phyloP scores from a whole-genome alignment of 1,140 invertebrate species.

The Metaphire vulgaris region DNA sequence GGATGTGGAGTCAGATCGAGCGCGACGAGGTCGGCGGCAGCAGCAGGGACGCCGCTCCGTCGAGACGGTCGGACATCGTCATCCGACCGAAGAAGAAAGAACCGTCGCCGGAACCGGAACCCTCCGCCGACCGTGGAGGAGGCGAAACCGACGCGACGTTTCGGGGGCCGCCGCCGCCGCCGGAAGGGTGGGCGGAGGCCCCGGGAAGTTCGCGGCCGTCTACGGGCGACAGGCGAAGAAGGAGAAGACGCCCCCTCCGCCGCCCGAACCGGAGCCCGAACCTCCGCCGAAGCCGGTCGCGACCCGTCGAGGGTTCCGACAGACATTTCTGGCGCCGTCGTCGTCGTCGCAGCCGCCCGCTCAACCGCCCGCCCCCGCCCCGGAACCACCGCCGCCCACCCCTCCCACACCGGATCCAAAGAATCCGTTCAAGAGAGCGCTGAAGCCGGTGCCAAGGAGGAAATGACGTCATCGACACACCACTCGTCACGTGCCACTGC shows the following conservation, averaged over 20 bases:
- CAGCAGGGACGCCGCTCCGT: not conserved
- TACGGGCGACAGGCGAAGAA: not conserved
- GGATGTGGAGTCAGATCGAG: constrained; percentile 17
- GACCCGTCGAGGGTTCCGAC: not conserved
- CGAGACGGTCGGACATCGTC: constrained; percentile 4
- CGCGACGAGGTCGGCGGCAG: not conserved
- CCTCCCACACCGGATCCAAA: not conserved
- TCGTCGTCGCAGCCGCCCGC: too few relatives aligned
- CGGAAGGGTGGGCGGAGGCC: not conserved
- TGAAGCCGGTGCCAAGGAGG: not conserved
- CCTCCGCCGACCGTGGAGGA: constrained; percentile 1
- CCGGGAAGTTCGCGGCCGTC: not conserved
- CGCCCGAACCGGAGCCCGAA: not conserved
- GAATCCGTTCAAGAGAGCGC: not conserved
- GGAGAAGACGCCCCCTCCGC: not conserved
- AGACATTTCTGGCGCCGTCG: not conserved
- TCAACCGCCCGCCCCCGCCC: too few relatives aligned
- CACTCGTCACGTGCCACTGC: too few relatives aligned
- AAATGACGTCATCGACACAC: too few relatives aligned
- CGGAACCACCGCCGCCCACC: not conserved
- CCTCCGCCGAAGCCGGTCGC: not conserved
- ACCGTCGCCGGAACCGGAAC: not conserved
- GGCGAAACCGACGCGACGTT: constrained; percentile 1
- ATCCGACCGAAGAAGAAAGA: constrained; percentile 13
- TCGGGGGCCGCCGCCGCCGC: too few relatives aligned